phyloP scores from a whole-genome alignment of 1,140 invertebrate genomes.

The Drosophila nasuta region DNA sequence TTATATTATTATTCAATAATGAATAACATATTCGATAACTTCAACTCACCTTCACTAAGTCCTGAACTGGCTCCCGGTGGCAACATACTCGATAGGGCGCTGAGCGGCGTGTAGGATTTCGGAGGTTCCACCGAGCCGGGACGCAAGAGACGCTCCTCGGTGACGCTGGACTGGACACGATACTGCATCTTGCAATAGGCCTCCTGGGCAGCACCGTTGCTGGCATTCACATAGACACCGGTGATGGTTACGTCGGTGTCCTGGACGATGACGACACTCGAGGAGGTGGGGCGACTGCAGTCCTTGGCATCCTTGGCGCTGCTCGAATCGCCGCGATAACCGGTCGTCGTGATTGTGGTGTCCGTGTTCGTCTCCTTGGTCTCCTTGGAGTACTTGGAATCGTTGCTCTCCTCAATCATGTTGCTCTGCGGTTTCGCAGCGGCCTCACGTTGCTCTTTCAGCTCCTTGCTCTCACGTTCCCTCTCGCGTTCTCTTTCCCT shows the following conservation, averaged over 20 bases:
- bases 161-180: conserved; percentile 85
- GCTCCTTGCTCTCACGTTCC: conserved; percentile 27
- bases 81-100: conserved; percentile 94
- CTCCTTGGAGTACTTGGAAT: conserved; percentile 86
- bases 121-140: conserved; percentile 91
- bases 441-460: conserved; percentile 44
- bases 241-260: conserved; percentile 95
- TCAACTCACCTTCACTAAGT: conserved; percentile 72
- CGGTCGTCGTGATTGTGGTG: conserved; percentile 75
- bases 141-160: conserved; percentile 86
- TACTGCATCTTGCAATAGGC: conserved; percentile 94
- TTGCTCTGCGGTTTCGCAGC: conserved; percentile 81
- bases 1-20: too few species aligned
- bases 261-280: conserved; percentile 90
- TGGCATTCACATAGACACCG: conserved; percentile 91
- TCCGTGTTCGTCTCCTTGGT: conserved; percentile 87
- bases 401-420: conserved; percentile 80
- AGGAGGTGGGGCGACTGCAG: conserved; percentile 79
- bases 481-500: conserved; percentile 23
- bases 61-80: conserved; percentile 88
- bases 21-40: too few species aligned
- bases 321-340: conserved; percentile 69
- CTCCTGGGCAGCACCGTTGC: conserved; percentile 91
- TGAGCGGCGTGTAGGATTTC: conserved; percentile 92
- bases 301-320: conserved; percentile 81